These are phyloP conservation scores for Lateolabrax maculatus DNA, from an alignment of 2,797 vertebrate species.

Conservation along the genomic window DNA sequence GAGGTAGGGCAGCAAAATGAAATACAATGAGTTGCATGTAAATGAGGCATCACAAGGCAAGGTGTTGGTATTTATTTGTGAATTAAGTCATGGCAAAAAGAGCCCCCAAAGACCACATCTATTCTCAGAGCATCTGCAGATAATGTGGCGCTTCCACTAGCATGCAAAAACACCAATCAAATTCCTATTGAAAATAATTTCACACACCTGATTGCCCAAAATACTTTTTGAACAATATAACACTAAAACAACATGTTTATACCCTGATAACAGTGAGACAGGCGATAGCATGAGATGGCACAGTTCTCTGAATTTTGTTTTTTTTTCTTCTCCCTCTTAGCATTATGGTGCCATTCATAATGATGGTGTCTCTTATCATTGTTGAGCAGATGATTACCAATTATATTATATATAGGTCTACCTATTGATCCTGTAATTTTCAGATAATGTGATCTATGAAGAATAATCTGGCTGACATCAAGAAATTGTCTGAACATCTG, in stretches of 20 bases:
- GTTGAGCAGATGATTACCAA: background rate
- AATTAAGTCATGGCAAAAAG: slow-evolving; percentile 41
- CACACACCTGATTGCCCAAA: background rate
- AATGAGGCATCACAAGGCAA: slow-evolving; percentile 43
- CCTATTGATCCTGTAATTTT: background rate
- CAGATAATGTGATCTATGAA: background rate
- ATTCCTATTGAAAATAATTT: slow-evolving; percentile 17
- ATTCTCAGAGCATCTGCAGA: background rate
- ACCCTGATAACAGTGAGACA: background rate
- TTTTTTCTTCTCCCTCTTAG: background rate
- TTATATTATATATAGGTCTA: background rate
- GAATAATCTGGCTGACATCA: background rate
- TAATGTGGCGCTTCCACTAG: background rate
- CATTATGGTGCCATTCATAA: background rate
- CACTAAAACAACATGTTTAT: background rate
- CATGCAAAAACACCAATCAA: slow-evolving; percentile 11
- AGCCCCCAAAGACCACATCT: slow-evolving; percentile 26
- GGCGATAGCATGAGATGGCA: background rate
- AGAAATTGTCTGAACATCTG: background rate
- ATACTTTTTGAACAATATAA: background rate
- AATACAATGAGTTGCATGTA: slow-evolving; percentile 48
- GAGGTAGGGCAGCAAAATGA: slow-evolving; percentile 22
- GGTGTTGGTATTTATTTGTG: slow-evolving; percentile 46
- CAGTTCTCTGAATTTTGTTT: background rate
- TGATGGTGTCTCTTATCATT: background rate